Base-by-base conservation (phyloP, 2,113 vertebrate species). In the Rhinoderma darwinii region DNA sequence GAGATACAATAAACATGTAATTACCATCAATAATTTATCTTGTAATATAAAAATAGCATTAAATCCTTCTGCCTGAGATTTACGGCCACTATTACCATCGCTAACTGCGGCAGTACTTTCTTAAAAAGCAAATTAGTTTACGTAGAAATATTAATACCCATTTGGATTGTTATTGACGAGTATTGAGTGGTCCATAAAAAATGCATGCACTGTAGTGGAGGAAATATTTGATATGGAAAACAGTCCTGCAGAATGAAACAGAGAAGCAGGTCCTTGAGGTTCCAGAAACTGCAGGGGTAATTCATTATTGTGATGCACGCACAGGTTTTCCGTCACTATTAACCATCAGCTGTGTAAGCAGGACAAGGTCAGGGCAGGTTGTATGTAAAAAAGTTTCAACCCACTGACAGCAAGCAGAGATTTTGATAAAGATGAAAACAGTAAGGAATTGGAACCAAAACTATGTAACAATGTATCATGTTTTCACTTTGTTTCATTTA, bases 11-110 rank as follows among this genome's bases (percentile, higher is more conserved):
- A 81, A 87, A 87, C 85, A 72, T 73, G 43, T 87, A 73, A 81
- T 87, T 87, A 82, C 85, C 43, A 87, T 87, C 50, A 73, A 87
- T 87, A 87, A 87, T 81, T 73, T 44, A 87, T 74, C 39, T 35
- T 82, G 68, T 17, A 81, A 47, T 80, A 56, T 87, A 87, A 87
- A 86, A 87, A 82, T 87, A 87, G 85, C 12, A 59, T 43, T 87
- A n/a, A 27, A 74, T 86, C 50, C 20, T 75, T 87, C 72, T 74
- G 27, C 32, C 14, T 12, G 32, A 74, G 77, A 87, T 82, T 87
- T 74, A 82, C 50, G 20, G 39, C 85, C 85, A 54, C 78, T 76
- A 75, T 84, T 84, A 84, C 73, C 41, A 41, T 47, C 37, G 27
- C 78, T 72, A 87, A 75, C 47, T 86, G 77, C 77, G 35, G 35